Percentiles rank a stretch among this genome's conserved stretches.
phyloP scores from a whole-genome alignment of 2,113 vertebrate species.

The Pluvialis apricaria region DNA sequence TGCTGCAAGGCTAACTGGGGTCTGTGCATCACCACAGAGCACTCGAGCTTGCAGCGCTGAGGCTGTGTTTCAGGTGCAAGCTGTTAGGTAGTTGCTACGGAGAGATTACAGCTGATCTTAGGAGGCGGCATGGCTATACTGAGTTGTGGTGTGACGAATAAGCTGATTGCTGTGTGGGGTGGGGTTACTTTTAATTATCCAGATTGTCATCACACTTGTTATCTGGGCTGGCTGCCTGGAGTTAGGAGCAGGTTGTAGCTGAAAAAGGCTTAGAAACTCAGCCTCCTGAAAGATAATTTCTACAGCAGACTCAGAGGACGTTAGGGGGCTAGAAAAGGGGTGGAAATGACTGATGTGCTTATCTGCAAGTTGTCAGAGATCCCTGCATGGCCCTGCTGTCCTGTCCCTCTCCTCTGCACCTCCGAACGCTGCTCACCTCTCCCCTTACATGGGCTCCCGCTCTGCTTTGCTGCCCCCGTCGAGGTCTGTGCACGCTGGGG shows the following conservation, averaged over 20 bases:
- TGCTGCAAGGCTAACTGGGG: background rate
- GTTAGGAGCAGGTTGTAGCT: background rate
- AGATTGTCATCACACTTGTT: background rate
- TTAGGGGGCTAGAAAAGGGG: background rate
- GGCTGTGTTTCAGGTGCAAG: background rate
- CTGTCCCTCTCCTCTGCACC: background rate
- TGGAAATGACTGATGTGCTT: background rate
- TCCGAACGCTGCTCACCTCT: fast-evolving
- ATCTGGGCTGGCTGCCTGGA: background rate
- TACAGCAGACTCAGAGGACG: background rate
- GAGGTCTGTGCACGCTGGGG: fast-evolving
- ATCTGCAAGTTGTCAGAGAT: background rate
- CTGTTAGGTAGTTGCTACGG: background rate
- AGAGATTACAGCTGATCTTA: background rate
- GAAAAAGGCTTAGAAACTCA: background rate
- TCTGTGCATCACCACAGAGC: background rate
- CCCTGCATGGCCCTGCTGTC: background rate
- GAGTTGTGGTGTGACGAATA: background rate
- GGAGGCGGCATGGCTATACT: background rate
- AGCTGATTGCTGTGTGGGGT: background rate
- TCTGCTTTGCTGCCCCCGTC: background rate
- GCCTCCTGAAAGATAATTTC: background rate
- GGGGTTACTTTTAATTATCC: background rate
- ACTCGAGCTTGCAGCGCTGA: fast-evolving
- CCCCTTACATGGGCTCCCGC: fast-evolving